Evolutionary conservation across 2,113 vertebrate genomes (phyloP).

Genomic region (Alces alces): DNA sequence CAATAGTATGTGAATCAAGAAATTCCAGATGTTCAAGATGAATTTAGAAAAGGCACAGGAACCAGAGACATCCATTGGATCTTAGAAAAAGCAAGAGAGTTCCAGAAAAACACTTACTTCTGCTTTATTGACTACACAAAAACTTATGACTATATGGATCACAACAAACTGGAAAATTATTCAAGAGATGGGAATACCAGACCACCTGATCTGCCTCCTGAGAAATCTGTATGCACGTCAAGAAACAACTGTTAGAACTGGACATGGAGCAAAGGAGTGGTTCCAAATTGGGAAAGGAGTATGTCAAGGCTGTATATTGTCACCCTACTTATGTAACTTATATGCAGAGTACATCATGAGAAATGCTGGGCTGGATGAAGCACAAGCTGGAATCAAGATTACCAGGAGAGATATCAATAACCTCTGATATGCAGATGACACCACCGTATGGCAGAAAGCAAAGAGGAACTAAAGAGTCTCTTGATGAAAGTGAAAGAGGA

Average conservation of each 20-base stretch:
- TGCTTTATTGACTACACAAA: neutral
- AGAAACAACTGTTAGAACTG: neutral
- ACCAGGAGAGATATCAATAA: neutral
- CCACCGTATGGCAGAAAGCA: neutral
- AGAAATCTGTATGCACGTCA: neutral
- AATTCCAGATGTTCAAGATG: neutral
- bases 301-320: neutral
- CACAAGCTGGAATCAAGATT: neutral
- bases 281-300: neutral
- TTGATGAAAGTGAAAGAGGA: neutral
- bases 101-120: neutral
- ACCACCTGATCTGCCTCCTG: neutral
- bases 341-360: neutral
- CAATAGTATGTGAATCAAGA: neutral
- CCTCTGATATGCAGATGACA: neutral
- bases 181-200: neutral
- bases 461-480: neutral
- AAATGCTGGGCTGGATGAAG: neutral
- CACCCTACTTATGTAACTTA: neutral
- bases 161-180: neutral
- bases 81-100: neutral
- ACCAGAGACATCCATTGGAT: neutral
- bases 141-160: neutral
- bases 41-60: neutral
- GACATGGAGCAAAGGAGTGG: neutral